Evolutionary conservation across 1,140 invertebrate species (phyloP).

Genomic region (Drosophila kurseongensis): DNA sequence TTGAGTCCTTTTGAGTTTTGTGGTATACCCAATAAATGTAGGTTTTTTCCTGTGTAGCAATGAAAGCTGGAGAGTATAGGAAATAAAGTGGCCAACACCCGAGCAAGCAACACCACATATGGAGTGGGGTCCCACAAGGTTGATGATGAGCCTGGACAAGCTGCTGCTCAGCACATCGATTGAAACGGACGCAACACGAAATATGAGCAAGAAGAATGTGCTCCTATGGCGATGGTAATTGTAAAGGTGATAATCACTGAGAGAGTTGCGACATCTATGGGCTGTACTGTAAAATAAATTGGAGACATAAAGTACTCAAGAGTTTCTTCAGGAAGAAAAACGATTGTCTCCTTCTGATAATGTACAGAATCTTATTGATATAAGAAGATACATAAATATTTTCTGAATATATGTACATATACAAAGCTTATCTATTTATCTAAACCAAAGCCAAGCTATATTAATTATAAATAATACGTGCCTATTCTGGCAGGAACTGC

Average conservation of each 20-base stretch:
- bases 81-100: conserved; percentile 51
- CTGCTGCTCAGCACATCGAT: conserved; percentile 31
- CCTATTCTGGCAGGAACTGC: neutral
- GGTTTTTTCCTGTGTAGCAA: neutral
- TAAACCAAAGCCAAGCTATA: too few relatives aligned
- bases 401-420: too few relatives aligned
- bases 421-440: too few relatives aligned
- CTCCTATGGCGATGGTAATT: conserved; percentile 12
- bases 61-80: conserved; percentile 13
- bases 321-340: neutral
- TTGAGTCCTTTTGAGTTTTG: too few relatives aligned
- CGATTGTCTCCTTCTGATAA: neutral
- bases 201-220: conserved; percentile 25
- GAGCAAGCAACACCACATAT: conserved; percentile 29
- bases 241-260: conserved; percentile 18
- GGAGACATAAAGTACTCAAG: neutral
- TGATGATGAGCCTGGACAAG: conserved; percentile 31
- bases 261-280: neutral
- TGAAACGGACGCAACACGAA: conserved; percentile 21
- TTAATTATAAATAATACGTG: too few relatives aligned
- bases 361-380: neutral
- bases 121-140: conserved; percentile 20
- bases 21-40: too few relatives aligned
- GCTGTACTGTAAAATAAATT: conserved; percentile 1
- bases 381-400: too few relatives aligned